Conservation (phyloP, 2,797 vertebrate species). For the Sebastes ruberrimus region DNA sequence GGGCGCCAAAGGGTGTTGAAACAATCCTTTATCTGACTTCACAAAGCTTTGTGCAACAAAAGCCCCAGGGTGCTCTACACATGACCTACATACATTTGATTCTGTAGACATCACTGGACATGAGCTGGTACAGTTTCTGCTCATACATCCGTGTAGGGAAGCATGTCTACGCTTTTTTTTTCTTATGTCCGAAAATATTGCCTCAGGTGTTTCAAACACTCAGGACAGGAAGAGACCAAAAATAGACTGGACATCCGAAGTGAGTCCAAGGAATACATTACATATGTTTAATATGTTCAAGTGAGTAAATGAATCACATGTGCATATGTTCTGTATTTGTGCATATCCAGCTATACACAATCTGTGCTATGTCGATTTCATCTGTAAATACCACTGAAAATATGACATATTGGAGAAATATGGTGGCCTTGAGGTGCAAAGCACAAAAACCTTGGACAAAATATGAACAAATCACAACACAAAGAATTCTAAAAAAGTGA, state of each 20-base stretch:
- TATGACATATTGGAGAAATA: not conserved
- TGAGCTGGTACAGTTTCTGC: not conserved
- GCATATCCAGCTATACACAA: not conserved
- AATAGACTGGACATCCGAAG: not conserved
- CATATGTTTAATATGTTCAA: not conserved
- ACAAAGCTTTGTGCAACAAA: not conserved
- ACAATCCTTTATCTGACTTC: constrained; percentile 15
- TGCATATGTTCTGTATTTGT: not conserved
- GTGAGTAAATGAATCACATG: not conserved
- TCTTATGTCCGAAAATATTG: no score
- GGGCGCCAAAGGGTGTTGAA: not conserved
- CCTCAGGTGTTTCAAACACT: not conserved
- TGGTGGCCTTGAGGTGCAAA: not conserved
- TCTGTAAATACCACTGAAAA: not conserved
- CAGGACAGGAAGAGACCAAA: not conserved
- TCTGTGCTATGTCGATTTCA: not conserved
- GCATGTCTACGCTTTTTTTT: not conserved
- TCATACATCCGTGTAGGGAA: not conserved
- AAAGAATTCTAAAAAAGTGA: not conserved
- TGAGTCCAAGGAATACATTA: not conserved
- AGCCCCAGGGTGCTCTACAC: not conserved
- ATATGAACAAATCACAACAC: not conserved
- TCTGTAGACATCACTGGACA: not conserved
- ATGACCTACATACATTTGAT: not conserved
- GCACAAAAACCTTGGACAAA: not conserved